phyloP scores from a whole-genome alignment of 2,113 vertebrate species.

The Canis aureus region DNA sequence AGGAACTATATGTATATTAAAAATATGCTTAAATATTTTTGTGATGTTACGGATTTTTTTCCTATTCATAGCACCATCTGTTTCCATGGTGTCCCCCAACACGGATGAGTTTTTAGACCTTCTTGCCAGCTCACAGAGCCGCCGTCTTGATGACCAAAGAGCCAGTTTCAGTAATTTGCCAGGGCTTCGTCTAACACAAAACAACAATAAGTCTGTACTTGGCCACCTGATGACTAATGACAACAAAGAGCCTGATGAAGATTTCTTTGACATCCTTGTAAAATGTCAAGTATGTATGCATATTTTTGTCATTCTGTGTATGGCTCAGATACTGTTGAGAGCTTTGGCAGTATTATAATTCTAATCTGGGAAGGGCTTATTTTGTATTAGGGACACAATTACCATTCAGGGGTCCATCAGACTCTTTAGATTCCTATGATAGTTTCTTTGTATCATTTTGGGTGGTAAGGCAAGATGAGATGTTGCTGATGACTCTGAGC shows the following conservation, averaged over 20 bases:
- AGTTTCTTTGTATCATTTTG: not conserved
- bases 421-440: not conserved
- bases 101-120: conserved; percentile 95
- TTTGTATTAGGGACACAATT: not conserved
- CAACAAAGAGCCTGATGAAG: conserved; percentile 91
- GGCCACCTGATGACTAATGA: conserved; percentile 90
- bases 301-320: not conserved
- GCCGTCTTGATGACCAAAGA: conserved; percentile 93
- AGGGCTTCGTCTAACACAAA: conserved; percentile 90
- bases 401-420: not conserved
- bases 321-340: not conserved
- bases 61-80: conserved; percentile 87
- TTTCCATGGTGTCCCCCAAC: conserved; percentile 88
- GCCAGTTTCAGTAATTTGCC: conserved; percentile 90
- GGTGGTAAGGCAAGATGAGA: not conserved
- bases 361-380: not conserved
- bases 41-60: not conserved
- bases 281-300: conserved; percentile 93
- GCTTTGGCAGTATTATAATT: not conserved
- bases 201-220: conserved; percentile 86
- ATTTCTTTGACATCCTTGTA: conserved; percentile 96
- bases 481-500: not conserved
- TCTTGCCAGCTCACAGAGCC: conserved; percentile 94
- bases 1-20: not conserved
- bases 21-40: not conserved